Conservation (phyloP, 2,113 vertebrate genomes). For the Psilopogon haemacephalus region DNA sequence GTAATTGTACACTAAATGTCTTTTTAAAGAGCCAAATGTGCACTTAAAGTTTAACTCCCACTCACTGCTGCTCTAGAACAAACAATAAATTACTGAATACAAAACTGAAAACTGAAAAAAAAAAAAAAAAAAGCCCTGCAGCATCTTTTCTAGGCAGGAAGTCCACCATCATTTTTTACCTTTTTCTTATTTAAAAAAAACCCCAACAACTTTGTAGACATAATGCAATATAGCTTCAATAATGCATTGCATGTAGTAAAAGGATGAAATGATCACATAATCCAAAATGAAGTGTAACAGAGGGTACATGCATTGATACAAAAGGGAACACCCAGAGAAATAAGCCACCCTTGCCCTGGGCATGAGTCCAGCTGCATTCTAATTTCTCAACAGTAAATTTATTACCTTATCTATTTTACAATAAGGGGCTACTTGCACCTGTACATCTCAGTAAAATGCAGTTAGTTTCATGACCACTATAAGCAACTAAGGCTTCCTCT, state of each 20-base stretch:
- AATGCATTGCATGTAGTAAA: constrained; percentile 9
- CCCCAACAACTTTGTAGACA: neutral
- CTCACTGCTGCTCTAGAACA: constrained; percentile 70
- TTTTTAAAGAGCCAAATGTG: constrained; percentile 73
- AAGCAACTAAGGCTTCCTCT: constrained; percentile 52
- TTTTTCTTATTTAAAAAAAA: too few species aligned
- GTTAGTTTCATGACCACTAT: constrained; percentile 21
- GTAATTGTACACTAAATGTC: constrained; percentile 75
- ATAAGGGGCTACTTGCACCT: constrained; percentile 3
- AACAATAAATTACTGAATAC: constrained; percentile 69
- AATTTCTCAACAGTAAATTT: neutral
- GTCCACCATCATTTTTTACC: neutral
- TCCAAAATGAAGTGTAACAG: neutral
- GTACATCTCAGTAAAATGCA: neutral
- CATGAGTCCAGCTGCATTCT: neutral
- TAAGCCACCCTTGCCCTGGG: neutral
- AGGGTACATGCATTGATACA: neutral
- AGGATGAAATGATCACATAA: neutral
- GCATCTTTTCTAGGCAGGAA: constrained; percentile 14
- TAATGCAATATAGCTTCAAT: constrained; percentile 21
- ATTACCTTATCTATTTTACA: neutral
- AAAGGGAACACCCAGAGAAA: neutral
- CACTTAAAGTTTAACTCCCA: constrained; percentile 73
- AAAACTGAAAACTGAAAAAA: neutral
- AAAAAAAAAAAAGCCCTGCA: neutral